Conservation (phyloP, 2,888 invertebrate species). For the Thecocarcelia acutangulata region DNA sequence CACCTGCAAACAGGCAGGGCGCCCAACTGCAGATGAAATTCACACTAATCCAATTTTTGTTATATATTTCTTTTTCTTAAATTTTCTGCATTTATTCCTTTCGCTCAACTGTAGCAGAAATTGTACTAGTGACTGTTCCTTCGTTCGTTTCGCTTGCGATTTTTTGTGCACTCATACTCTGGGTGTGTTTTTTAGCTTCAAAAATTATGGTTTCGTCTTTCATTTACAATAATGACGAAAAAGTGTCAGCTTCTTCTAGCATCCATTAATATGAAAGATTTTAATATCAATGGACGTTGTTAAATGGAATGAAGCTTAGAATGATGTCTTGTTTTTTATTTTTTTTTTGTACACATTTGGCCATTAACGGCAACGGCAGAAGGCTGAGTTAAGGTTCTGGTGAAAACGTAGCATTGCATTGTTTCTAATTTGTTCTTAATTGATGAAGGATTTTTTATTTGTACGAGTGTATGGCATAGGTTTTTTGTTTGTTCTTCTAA, state of each 20-base stretch:
- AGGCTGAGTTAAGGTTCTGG: slow-evolving; percentile 6
- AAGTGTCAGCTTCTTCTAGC: slow-evolving; percentile 79
- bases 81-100: slow-evolving; percentile 50
- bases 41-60: slow-evolving; percentile 45
- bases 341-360: slow-evolving; percentile 14
- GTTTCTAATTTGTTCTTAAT: slow-evolving; percentile 69
- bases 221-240: slow-evolving; percentile 78
- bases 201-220: slow-evolving; percentile 71
- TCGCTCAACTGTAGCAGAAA: slow-evolving; percentile 46
- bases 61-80: slow-evolving; percentile 35
- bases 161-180: slow-evolving; percentile 70
- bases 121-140: too few species aligned
- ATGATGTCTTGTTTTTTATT: slow-evolving; percentile 48
- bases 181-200: slow-evolving; percentile 20
- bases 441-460: slow-evolving; percentile 64
- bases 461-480: slow-evolving; percentile 13
- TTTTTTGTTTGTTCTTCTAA: slow-evolving; percentile 23
- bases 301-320: slow-evolving; percentile 66
- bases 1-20: neutral
- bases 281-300: slow-evolving; percentile 71
- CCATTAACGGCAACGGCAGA: slow-evolving; percentile 20
- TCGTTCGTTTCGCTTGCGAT: slow-evolving; percentile 5
- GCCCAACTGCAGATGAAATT: slow-evolving; percentile 56
- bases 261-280: slow-evolving; percentile 70
- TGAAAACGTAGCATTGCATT: slow-evolving; percentile 42